Evolutionary conservation across 2,888 invertebrate genomes (phyloP), one percentile per base, ranked within the genome.

Genomic region (Syritta pipiens): DNA sequence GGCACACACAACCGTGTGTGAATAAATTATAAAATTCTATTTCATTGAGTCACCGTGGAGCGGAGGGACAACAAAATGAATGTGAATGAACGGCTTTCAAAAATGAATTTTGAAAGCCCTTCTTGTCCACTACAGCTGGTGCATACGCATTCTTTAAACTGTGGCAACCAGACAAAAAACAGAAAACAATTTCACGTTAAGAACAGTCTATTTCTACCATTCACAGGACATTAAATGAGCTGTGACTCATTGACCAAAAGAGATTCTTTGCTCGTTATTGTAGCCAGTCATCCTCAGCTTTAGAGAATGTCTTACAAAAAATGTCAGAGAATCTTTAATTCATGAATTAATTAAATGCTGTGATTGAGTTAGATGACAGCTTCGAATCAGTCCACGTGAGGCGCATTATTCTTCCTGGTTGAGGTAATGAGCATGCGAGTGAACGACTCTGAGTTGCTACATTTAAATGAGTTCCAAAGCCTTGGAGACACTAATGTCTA

Each of bases 21-120:
- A 48, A 59, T 68, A 68, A 59, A 68, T 68, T 59, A 68, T 49
- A 48, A 68, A 68, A 68, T 68, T 68, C 59, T 59, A 68, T 68
- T 68, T 59, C 59, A 68, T 68, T 68, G 68, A 68, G 68, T 68
- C 68, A 68, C 59, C 20, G 46, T 59, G 37, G 20, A 28, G 22
- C 22, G 42, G 46, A 28, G 48, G 48, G 20, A 57, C 67, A 48
- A 55, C 55, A 46, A 46, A 46, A 44, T 55, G 26, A 17, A 26
- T 17, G 19, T 17, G 37, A 14, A 37, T 37, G n/a, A n/a, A 17
- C 37, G 37, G 37, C n/a, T 14, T 37, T 37, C n/a, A 46, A 40
- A 28, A 55, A 40, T 55, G 53, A 37, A 42, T 28, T 40, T 42
- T 28, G 26, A 9, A 40, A 10, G 40, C 10, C 42, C 28, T 1